Conservation (phyloP, 2,888 invertebrate species). For the Agonopterix heracliana region DNA sequence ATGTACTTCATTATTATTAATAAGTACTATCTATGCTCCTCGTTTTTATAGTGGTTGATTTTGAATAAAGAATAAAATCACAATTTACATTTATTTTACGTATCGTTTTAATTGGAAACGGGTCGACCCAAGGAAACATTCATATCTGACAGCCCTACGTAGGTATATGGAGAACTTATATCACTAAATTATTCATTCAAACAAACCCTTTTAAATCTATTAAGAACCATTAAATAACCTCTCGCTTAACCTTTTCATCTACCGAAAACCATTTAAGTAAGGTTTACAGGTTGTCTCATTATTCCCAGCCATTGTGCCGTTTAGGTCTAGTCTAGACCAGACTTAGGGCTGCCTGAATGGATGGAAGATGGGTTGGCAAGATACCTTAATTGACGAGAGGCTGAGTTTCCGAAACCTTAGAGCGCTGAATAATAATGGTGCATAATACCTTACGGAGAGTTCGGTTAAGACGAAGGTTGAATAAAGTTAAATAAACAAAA, state of each 20-base stretch:
- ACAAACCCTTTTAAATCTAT: constrained; percentile 23
- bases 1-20: no score
- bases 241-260: constrained; percentile 38
- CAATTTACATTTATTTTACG: no score
- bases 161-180: neutral
- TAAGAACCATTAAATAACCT: constrained; percentile 34
- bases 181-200: constrained; percentile 15
- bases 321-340: constrained; percentile 34
- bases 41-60: no score
- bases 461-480: constrained; percentile 43
- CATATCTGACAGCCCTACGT: no score
- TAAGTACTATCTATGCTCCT: no score
- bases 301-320: constrained; percentile 62
- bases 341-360: constrained; percentile 36
- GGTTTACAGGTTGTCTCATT: constrained; percentile 51
- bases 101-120: no score
- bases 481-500: no score
- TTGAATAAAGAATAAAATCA: no score
- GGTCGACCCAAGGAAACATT: no score
- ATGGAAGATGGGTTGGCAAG: constrained; percentile 60
- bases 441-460: constrained; percentile 66
- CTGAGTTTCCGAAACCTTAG: constrained; percentile 70
- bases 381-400: constrained; percentile 74
- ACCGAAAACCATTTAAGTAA: constrained; percentile 53
- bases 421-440: constrained; percentile 70